A percentile compares a stretch with the other conserved stretches of the same genome.
Evolutionary conservation across 2,888 invertebrate genomes (phyloP).

Genomic region (Tholera decimalis): DNA sequence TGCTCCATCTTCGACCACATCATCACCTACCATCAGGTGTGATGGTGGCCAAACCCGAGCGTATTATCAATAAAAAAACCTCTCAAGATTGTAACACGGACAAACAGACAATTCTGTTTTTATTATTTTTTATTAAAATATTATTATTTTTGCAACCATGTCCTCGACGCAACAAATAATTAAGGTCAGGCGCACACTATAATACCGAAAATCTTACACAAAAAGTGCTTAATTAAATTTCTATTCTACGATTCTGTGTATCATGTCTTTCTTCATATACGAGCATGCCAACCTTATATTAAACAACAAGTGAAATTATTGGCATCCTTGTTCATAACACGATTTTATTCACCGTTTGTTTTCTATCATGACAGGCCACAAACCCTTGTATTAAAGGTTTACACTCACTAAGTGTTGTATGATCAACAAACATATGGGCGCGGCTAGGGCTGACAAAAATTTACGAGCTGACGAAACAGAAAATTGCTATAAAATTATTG

Average conservation of each 20-base stretch:
- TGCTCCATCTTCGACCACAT: too few relatives aligned
- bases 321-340: conserved; percentile 3
- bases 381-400: conserved; percentile 32
- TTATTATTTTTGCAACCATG: too few relatives aligned
- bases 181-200: too few relatives aligned
- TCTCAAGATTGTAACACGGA: too few relatives aligned
- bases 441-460: conserved; percentile 13
- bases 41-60: too few relatives aligned
- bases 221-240: too few relatives aligned
- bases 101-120: too few relatives aligned
- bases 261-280: not conserved
- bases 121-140: too few relatives aligned
- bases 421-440: not conserved
- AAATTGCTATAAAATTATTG: not conserved
- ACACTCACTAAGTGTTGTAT: conserved; percentile 21
- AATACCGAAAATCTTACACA: too few relatives aligned
- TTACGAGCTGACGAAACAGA: not conserved
- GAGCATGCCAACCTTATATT: not conserved
- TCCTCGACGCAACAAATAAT: too few relatives aligned
- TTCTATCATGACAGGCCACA: conserved; percentile 26
- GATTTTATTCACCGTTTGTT: not conserved
- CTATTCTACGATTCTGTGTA: not conserved
- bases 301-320: not conserved
- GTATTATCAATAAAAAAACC: too few relatives aligned
- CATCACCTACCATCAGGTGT: too few relatives aligned